A percentile compares a stretch with the other conserved stretches of the same genome.
phyloP scores from a whole-genome alignment of 2,113 vertebrate species.

The Empidonax traillii region DNA sequence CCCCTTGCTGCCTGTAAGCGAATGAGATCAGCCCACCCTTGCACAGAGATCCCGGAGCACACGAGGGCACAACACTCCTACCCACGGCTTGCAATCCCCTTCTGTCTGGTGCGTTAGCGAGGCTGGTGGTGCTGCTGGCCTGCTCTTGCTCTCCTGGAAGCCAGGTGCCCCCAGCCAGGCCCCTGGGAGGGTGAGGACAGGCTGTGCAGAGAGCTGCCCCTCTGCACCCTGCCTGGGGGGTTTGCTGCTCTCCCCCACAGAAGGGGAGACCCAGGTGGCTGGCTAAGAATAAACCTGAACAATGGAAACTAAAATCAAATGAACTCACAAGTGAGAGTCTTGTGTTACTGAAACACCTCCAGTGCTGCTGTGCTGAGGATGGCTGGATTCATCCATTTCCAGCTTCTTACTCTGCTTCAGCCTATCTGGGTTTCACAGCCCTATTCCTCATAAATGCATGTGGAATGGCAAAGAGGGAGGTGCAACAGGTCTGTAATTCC shows the following conservation, averaged over 20 bases:
- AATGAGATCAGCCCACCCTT: background rate
- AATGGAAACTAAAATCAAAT: slow-evolving; percentile 11
- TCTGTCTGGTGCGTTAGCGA: background rate
- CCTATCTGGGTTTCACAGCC: background rate
- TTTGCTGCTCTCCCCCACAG: background rate
- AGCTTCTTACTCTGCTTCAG: background rate
- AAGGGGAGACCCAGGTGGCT: slow-evolving; percentile 1
- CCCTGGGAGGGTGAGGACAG: background rate
- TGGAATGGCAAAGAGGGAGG: background rate
- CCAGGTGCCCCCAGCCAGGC: background rate
- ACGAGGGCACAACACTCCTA: background rate
- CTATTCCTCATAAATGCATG: background rate
- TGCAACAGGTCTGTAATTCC: background rate
- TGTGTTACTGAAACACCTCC: background rate
- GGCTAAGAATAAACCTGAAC: slow-evolving; percentile 25
- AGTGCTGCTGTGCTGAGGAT: background rate
- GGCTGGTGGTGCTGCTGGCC: background rate
- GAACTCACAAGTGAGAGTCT: slow-evolving; percentile 34
- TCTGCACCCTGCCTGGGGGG: background rate
- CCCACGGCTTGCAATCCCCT: background rate
- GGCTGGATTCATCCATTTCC: slow-evolving; percentile 13
- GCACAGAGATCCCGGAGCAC: background rate
- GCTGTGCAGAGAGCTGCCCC: background rate
- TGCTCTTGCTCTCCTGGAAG: background rate
- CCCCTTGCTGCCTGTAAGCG: background rate